These are phyloP conservation scores for human (Homo sapiens) DNA, from an alignment of 2,113 vertebrate species.

Conservation along the genomic window DNA sequence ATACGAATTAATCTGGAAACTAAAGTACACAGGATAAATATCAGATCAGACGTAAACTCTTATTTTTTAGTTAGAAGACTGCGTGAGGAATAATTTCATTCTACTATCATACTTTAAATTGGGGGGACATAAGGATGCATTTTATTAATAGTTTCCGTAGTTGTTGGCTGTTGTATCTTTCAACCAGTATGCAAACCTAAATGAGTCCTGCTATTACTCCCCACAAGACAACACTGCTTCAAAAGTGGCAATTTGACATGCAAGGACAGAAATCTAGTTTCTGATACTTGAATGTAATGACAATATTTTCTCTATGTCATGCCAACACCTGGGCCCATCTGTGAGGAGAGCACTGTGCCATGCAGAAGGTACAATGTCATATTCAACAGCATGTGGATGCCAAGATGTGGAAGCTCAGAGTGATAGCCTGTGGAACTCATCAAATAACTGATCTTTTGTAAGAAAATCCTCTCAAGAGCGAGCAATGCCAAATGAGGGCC, in stretches of 20 bases:
- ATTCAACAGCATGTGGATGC: slow-evolving; percentile 65
- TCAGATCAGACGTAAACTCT: background rate
- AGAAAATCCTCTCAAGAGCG: slow-evolving; percentile 69
- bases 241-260: slow-evolving; percentile 10
- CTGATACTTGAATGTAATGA: background rate
- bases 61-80: background rate
- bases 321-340: slow-evolving; percentile 84
- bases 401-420: slow-evolving; percentile 80
- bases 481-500: slow-evolving; percentile 80
- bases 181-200: background rate
- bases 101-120: background rate
- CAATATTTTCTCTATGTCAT: slow-evolving; percentile 63
- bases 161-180: background rate
- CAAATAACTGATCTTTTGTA: slow-evolving; percentile 70
- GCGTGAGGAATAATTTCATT: background rate
- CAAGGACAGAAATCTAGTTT: slow-evolving; percentile 8
- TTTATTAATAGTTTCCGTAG: background rate
- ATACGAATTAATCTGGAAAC: background rate
- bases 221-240: background rate
- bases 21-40: background rate
- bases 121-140: background rate
- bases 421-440: slow-evolving; percentile 80
- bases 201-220: background rate
- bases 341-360: slow-evolving; percentile 80
- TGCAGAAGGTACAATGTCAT: slow-evolving; percentile 44